phyloP scores from a whole-genome alignment of 2,888 invertebrate genomes.

The Tupiocoris notatus region DNA sequence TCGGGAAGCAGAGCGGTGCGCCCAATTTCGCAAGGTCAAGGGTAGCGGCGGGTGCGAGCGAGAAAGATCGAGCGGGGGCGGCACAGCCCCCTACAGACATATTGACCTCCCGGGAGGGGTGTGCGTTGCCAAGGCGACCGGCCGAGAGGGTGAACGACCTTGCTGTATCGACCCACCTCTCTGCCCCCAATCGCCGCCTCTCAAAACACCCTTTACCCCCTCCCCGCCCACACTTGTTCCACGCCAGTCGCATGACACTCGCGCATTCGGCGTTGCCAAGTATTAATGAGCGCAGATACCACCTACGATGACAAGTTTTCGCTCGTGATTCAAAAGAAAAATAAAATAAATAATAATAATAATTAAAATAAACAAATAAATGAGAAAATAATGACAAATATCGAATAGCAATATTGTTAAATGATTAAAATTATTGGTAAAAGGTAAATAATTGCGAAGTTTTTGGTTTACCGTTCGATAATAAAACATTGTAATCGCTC shows the following conservation, averaged over 20 bases:
- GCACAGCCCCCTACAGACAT: slow-evolving; percentile 40
- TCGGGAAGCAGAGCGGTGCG: too few species aligned
- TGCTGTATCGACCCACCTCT: slow-evolving; percentile 36
- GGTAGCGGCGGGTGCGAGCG: slow-evolving; percentile 9
- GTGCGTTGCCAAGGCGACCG: slow-evolving; percentile 27
- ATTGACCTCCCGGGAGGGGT: slow-evolving; percentile 33
- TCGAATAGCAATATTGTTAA: too few species aligned
- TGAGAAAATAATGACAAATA: too few species aligned
- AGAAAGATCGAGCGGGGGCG: slow-evolving; percentile 6
- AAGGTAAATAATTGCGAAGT: too few species aligned
- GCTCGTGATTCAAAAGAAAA: too few species aligned
- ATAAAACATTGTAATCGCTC: too few species aligned
- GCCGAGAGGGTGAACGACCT: slow-evolving; percentile 39
- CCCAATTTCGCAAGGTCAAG: slow-evolving; percentile 39
- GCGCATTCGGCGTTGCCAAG: neutral
- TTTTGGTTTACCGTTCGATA: too few species aligned
- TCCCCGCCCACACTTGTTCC: slow-evolving; percentile 2
- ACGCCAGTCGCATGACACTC: neutral
- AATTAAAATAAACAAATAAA: too few species aligned
- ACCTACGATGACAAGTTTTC: too few species aligned
- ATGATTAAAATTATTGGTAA: too few species aligned
- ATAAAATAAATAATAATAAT: too few species aligned
- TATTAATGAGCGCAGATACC: too few species aligned
- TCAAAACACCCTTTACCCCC: neutral
- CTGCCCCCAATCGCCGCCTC: neutral